These are phyloP conservation scores for Acromyrmex heyeri DNA, from an alignment of 1,140 invertebrate species.

Conservation along the genomic window DNA sequence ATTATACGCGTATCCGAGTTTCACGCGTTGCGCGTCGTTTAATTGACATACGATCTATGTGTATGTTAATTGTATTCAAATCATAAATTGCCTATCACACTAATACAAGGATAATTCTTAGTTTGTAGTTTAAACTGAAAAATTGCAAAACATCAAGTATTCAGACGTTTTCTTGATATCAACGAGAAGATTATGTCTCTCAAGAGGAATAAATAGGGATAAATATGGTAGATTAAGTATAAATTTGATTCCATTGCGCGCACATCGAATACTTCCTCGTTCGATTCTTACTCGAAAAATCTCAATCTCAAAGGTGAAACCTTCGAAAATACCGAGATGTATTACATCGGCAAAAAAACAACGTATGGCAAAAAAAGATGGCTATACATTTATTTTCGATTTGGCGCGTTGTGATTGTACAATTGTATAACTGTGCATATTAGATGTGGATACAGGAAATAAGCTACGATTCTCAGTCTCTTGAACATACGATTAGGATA, in stretches of 20 bases:
- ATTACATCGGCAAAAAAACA: too few species aligned
- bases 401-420: background rate
- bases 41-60: background rate
- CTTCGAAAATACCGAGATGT: background rate
- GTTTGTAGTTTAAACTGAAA: background rate
- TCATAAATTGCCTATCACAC: background rate
- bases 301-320: background rate
- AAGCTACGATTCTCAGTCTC: background rate
- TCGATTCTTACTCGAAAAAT: background rate
- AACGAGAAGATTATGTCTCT: background rate
- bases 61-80: background rate
- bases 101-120: background rate
- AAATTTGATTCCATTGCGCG: background rate
- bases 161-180: background rate
- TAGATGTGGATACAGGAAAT: background rate
- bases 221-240: conserved; percentile 5
- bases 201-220: background rate
- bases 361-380: too few species aligned
- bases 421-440: background rate
- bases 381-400: background rate
- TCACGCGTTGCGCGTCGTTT: background rate
- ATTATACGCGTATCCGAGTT: too few species aligned
- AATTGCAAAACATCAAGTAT: background rate
- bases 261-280: background rate
- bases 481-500: background rate